Evolutionary conservation across 2,888 invertebrate genomes (phyloP).

Genomic region (Caradrina kadenii): DNA sequence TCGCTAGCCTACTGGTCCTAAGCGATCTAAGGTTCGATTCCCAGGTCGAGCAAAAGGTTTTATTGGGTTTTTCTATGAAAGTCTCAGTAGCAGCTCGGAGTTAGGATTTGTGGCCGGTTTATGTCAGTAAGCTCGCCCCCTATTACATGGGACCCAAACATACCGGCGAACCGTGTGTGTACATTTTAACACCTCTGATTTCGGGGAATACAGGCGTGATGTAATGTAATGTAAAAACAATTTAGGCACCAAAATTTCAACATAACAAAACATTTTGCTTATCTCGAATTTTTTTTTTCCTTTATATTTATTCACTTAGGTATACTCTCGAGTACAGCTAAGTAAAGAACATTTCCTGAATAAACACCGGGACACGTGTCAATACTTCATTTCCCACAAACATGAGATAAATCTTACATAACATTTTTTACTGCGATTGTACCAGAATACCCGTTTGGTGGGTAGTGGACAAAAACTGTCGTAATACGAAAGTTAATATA

Average conservation of each 20-base stretch:
- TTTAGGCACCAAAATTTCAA: not conserved
- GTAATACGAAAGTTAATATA: conserved; percentile 63
- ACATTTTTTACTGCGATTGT: conserved; percentile 16
- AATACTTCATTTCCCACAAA: conserved; percentile 18
- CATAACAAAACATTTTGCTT: not conserved
- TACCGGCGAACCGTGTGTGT: no score
- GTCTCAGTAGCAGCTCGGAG: no score
- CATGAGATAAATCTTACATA: conserved; percentile 15
- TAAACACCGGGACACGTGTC: conserved; percentile 14
- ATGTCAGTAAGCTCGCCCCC: no score
- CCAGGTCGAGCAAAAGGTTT: no score
- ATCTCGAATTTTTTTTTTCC: not conserved
- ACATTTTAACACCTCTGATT: no score
- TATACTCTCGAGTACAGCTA: not conserved
- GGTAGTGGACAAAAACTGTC: conserved; percentile 60
- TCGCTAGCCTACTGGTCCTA: no score
- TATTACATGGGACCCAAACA: no score
- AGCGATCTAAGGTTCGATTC: no score
- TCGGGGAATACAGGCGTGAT: no score
- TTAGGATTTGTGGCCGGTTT: no score
- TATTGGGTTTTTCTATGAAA: no score
- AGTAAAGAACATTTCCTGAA: not conserved
- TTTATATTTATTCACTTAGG: not conserved
- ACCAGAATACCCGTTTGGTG: conserved; percentile 4
- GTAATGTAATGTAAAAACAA: no score